Percentiles rank a stretch among this genome's conserved stretches.
Evolutionary conservation across 1,140 invertebrate genomes (phyloP).

Genomic region (Cydia amplana): DNA sequence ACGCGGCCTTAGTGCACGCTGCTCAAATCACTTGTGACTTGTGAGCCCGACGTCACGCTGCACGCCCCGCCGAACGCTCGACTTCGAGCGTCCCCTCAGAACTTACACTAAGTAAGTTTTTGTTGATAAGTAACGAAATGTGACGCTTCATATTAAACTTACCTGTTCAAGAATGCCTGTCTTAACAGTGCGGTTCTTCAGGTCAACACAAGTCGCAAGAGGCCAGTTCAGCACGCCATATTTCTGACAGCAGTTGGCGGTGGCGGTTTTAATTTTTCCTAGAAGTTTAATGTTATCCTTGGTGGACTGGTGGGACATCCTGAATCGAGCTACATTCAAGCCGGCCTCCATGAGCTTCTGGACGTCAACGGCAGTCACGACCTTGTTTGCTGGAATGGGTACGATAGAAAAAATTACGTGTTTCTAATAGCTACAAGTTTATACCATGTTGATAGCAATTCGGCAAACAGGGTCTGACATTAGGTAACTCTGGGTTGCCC

Average conservation of each 20-base stretch:
- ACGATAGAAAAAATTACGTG: neutral
- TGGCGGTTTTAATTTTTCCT: conserved; percentile 51
- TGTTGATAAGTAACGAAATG: neutral
- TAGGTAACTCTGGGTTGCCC: no score
- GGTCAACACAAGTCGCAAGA: conserved; percentile 53
- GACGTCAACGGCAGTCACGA: conserved; percentile 53
- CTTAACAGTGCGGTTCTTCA: conserved; percentile 58
- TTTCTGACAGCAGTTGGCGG: conserved; percentile 48
- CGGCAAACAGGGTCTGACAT: no score
- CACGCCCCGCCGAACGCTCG: no score
- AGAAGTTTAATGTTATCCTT: conserved; percentile 52
- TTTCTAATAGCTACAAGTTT: no score
- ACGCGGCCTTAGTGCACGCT: no score
- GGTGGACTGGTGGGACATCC: conserved; percentile 47
- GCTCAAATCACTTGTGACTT: no score
- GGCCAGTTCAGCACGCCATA: conserved; percentile 53
- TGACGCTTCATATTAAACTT: neutral
- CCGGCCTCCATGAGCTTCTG: conserved; percentile 59
- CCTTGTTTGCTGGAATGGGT: neutral
- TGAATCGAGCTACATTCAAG: conserved; percentile 56
- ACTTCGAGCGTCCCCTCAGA: no score
- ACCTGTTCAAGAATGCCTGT: conserved; percentile 58
- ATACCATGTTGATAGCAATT: no score
- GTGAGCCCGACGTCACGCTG: no score
- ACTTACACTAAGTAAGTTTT: neutral